These are phyloP conservation scores for Sminthopsis crassicaudata DNA, from an alignment of 2,113 vertebrate genomes.

Conservation along the genomic window DNA sequence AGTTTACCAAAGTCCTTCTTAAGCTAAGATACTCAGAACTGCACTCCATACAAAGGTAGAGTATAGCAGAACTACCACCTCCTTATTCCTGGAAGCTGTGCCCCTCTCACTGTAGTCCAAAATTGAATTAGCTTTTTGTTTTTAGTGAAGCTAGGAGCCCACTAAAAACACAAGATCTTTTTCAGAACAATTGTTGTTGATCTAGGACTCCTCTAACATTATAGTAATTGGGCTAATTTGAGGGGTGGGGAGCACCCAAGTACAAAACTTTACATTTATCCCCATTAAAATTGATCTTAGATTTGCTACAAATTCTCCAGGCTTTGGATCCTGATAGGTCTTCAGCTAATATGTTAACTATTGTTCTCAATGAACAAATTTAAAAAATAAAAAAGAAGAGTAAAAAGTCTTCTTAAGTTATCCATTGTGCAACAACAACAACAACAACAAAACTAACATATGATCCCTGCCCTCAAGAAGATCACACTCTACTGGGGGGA, in stretches of 20 bases:
- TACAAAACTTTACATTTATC: neutral
- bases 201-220: neutral
- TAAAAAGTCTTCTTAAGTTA: neutral
- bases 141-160: neutral
- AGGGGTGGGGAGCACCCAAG: neutral
- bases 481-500: neutral
- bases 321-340: neutral
- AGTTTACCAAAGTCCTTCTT: neutral
- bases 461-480: neutral
- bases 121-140: neutral
- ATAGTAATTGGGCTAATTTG: neutral
- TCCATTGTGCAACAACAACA: neutral
- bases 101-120: neutral
- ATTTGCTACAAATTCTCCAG: neutral
- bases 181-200: neutral
- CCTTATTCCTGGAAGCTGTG: neutral
- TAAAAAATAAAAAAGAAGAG: neutral
- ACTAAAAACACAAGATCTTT: neutral
- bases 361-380: neutral
- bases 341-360: neutral
- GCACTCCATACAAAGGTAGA: neutral
- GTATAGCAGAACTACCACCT: neutral
- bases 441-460: neutral
- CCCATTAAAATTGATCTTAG: neutral
- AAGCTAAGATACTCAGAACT: neutral